Percentiles rank a stretch among this genome's conserved stretches.
Conservation (phyloP, 2,888 invertebrate species). For the Cryptocephalus primarius region DNA sequence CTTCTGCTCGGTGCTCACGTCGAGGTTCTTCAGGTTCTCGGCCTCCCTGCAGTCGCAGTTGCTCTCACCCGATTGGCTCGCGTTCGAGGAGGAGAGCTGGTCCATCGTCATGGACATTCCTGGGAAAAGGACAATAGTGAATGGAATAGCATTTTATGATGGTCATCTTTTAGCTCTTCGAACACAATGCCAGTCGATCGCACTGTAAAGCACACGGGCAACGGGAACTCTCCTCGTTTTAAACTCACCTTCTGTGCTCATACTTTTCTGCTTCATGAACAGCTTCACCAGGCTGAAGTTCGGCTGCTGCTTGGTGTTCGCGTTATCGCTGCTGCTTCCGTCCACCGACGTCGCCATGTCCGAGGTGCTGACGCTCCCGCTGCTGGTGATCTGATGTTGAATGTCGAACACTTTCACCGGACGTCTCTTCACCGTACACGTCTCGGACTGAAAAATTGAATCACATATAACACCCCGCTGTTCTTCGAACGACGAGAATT, state of each 20-base stretch:
- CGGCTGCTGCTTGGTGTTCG: constrained; percentile 38
- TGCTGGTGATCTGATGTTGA: constrained; percentile 34
- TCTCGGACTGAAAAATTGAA: constrained; percentile 23
- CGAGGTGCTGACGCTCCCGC: constrained; percentile 29
- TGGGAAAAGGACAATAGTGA: no score
- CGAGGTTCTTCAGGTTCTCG: constrained; percentile 17
- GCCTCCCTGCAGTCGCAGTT: constrained; percentile 41
- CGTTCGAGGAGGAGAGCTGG: constrained; percentile 60
- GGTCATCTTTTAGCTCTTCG: no score
- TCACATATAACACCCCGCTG: background rate
- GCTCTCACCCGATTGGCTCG: constrained; percentile 46
- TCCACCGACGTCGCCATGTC: constrained; percentile 38
- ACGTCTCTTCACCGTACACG: constrained; percentile 25
- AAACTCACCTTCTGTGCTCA: constrained; percentile 60
- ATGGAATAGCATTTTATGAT: no score
- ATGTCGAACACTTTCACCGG: constrained; percentile 38
- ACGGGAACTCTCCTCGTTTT: no score
- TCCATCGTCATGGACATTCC: constrained; percentile 56
- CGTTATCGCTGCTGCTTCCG: constrained; percentile 25
- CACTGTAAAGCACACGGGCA: no score
- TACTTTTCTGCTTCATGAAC: constrained; percentile 83
- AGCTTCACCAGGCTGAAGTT: constrained; percentile 75
- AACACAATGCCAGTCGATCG: no score
- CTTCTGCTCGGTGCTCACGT: constrained; percentile 34
- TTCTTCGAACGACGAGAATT: background rate